Evolutionary conservation across 2,888 invertebrate species (phyloP).

Genomic region (Reticulitermes lucifugus): DNA sequence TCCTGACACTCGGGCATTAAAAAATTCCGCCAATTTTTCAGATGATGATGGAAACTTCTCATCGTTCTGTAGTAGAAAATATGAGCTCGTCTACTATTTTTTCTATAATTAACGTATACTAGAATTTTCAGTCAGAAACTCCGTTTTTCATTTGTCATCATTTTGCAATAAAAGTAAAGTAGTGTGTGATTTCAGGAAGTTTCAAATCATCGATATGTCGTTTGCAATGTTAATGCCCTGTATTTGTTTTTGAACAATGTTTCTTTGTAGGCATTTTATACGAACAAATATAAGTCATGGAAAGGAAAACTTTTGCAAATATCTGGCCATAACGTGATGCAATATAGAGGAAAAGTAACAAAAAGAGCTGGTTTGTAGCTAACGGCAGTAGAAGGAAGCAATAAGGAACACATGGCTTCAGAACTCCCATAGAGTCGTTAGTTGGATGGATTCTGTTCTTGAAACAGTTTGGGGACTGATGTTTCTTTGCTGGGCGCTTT

Average conservation of each 20-base stretch:
- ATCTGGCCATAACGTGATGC: conserved; percentile 22
- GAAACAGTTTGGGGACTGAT: not conserved
- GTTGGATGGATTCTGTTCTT: not conserved
- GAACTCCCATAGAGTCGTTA: conserved; percentile 19
- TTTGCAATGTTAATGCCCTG: not conserved
- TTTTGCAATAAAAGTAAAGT: not conserved
- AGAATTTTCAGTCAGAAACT: too few relatives aligned
- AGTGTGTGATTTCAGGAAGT: not conserved
- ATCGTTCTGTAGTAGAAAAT: too few relatives aligned
- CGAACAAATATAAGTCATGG: not conserved
- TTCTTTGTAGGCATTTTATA: not conserved
- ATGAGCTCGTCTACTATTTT: too few relatives aligned
- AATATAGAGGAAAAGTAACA: conserved; percentile 1
- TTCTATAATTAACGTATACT: too few relatives aligned
- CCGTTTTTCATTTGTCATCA: too few relatives aligned
- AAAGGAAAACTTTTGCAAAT: conserved; percentile 25
- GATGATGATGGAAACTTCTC: too few relatives aligned
- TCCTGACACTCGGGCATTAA: too few relatives aligned
- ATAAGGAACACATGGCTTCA: conserved; percentile 30
- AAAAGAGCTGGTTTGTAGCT: not conserved
- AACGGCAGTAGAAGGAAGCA: not conserved
- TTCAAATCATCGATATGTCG: not conserved
- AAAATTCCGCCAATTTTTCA: too few relatives aligned
- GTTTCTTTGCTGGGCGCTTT: not conserved
- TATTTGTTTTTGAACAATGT: not conserved